Percentiles rank a stretch among this genome's conserved stretches.
These are phyloP conservation scores for Naso thynnoides DNA, from an alignment of 2,797 vertebrate genomes.

Conservation along the genomic window DNA sequence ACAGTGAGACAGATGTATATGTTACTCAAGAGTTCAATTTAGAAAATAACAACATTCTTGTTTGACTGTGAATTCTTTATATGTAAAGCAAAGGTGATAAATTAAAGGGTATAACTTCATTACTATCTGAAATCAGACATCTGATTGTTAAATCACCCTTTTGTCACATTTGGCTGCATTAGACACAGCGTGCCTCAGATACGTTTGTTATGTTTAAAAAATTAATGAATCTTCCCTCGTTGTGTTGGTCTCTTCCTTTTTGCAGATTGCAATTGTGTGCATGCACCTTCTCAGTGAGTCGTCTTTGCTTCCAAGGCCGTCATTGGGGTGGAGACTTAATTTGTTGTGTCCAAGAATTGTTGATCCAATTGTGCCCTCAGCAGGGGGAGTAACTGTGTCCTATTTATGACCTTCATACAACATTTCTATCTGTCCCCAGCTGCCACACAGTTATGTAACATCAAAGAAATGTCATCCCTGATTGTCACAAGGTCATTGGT, in stretches of 20 bases:
- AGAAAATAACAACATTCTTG: not conserved
- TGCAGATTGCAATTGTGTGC: constrained; percentile 24
- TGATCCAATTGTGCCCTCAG: constrained; percentile 77
- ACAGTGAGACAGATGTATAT: not conserved
- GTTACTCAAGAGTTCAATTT: not conserved
- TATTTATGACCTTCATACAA: constrained; percentile 80
- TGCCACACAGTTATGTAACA: constrained; percentile 56
- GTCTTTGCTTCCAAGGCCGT: constrained; percentile 68
- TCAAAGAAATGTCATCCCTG: constrained; percentile 43
- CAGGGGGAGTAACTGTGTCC: constrained; percentile 68
- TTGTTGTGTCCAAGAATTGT: too few relatives aligned
- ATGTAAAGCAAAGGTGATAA: too few relatives aligned
- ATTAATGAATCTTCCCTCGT: too few relatives aligned
- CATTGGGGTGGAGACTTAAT: constrained; percentile 60
- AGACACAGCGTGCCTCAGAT: too few relatives aligned
- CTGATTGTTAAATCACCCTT: too few relatives aligned
- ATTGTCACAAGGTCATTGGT: constrained; percentile 8
- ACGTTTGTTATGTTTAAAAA: too few relatives aligned
- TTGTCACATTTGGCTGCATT: too few relatives aligned
- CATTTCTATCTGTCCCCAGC: constrained; percentile 53
- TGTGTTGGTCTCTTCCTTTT: not conserved
- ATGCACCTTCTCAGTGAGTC: constrained; percentile 54
- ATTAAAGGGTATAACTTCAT: too few relatives aligned
- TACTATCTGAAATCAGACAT: too few relatives aligned
- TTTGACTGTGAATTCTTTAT: not conserved